phyloP scores from a whole-genome alignment of 2,888 invertebrate genomes.

The Deilephila porcellus region DNA sequence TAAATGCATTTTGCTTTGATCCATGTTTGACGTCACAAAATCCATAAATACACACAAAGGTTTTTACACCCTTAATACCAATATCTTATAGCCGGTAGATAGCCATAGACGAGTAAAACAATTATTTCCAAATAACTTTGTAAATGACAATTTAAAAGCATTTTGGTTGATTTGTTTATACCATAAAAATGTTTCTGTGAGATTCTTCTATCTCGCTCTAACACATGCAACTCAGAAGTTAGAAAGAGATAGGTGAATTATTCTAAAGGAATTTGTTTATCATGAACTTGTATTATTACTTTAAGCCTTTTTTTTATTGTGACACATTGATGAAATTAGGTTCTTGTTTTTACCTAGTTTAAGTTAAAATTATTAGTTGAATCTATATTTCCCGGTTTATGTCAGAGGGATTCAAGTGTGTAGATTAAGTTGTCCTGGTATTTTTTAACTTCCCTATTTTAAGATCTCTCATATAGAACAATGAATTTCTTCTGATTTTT shows the following conservation, averaged over 20 bases:
- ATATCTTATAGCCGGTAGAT: background rate
- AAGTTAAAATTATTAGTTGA: slow-evolving; percentile 60
- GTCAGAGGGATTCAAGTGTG: slow-evolving; percentile 44
- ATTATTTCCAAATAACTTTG: background rate
- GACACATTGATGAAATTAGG: slow-evolving; percentile 45
- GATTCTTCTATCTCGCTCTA: slow-evolving; percentile 4
- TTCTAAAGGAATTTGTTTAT: background rate
- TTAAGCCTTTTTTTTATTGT: slow-evolving; percentile 59
- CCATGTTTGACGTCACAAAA: background rate
- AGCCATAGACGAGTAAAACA: background rate
- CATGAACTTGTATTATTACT: slow-evolving; percentile 50
- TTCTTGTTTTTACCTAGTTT: slow-evolving; percentile 43
- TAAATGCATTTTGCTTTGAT: background rate
- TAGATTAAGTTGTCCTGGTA: slow-evolving; percentile 50
- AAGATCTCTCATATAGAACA: slow-evolving; percentile 64
- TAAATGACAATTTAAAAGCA: background rate
- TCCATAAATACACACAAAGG: background rate
- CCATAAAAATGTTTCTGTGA: background rate
- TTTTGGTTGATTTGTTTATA: background rate
- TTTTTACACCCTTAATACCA: background rate
- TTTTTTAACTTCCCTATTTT: slow-evolving; percentile 56
- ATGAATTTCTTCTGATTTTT: slow-evolving; percentile 64
- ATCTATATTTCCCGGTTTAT: slow-evolving; percentile 43
- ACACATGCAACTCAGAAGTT: background rate
- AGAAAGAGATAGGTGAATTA: slow-evolving; percentile 8